Evolutionary conservation across 37 sponge, comb jelly and placozoan species (phyloP).

Genomic region (Cladorhizidae sp.): DNA sequence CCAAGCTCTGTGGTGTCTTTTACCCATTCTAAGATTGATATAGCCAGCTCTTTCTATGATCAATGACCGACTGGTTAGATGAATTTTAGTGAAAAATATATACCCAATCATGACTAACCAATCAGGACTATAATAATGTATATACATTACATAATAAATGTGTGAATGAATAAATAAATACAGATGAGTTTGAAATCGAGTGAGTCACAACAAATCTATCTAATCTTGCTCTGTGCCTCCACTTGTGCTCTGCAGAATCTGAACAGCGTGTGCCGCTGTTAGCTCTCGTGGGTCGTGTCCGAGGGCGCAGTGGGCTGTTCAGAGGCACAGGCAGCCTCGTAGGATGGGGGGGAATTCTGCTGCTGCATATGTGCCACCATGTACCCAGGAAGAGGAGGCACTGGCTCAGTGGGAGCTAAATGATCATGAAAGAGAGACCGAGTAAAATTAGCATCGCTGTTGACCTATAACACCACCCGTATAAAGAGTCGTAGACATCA

Average conservation of each 20-base stretch:
- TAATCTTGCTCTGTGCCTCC: too few relatives aligned
- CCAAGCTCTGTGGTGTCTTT: too few relatives aligned
- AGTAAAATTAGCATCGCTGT: background rate
- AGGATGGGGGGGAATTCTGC: conserved; percentile 9
- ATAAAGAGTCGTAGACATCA: too few relatives aligned
- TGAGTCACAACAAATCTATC: background rate
- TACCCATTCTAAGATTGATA: too few relatives aligned
- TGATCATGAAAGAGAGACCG: background rate
- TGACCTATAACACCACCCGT: too few relatives aligned
- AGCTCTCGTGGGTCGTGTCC: background rate
- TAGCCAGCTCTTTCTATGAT: too few relatives aligned
- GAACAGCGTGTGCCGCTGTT: background rate
- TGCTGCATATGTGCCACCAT: conserved; percentile 2
- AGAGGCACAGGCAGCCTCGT: background rate
- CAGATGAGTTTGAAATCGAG: background rate
- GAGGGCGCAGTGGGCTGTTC: background rate
- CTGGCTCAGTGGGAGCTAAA: conserved; percentile 12
- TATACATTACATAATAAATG: too few relatives aligned
- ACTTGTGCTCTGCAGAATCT: background rate
- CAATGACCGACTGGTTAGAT: too few relatives aligned
- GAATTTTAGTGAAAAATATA: too few relatives aligned
- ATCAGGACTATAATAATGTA: too few relatives aligned
- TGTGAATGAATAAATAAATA: background rate
- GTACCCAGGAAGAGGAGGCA: conserved; percentile 18
- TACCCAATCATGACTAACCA: too few relatives aligned